Evolutionary conservation across 2,113 vertebrate species (phyloP).

Genomic region (Salminus brasiliensis): DNA sequence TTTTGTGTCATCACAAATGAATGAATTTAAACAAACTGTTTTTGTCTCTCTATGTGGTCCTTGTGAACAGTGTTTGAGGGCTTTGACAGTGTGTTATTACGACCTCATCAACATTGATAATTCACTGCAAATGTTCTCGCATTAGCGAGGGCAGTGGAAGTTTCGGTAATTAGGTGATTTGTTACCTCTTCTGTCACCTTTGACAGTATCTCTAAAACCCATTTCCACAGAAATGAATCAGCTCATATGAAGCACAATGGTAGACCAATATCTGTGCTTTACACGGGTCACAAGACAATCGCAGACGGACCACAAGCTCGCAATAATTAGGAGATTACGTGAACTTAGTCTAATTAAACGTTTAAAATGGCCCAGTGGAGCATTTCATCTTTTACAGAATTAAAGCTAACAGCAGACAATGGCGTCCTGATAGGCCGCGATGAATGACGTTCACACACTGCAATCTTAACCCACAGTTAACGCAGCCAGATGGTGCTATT

Average conservation of each 20-base stretch:
- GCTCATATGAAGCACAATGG: slow-evolving; percentile 19
- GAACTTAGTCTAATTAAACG: slow-evolving; percentile 40
- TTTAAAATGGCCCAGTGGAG: slow-evolving; percentile 22
- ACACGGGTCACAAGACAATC: slow-evolving; percentile 2
- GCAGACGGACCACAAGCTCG: neutral
- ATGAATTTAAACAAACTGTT: too few species aligned
- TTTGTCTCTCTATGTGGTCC: neutral
- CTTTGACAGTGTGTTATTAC: neutral
- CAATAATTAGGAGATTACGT: slow-evolving; percentile 12
- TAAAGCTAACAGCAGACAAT: slow-evolving; percentile 13
- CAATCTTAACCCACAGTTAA: neutral
- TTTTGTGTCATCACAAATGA: too few species aligned
- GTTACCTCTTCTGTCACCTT: slow-evolving; percentile 19
- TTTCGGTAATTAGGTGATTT: slow-evolving; percentile 39
- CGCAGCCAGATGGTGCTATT: neutral
- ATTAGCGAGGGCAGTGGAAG: slow-evolving; percentile 5
- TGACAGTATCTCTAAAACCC: slow-evolving; percentile 30
- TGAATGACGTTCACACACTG: neutral
- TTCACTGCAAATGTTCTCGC: neutral
- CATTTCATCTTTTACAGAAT: slow-evolving; percentile 16
- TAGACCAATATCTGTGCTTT: neutral
- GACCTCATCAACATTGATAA: slow-evolving; percentile 21
- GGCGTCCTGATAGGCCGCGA: neutral
- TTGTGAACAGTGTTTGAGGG: neutral
- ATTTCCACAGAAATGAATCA: slow-evolving; percentile 28